A percentile compares a stretch with the other conserved stretches of the same genome.
phyloP scores from a whole-genome alignment of 2,113 vertebrate genomes.

The Pyrgilauda ruficollis region DNA sequence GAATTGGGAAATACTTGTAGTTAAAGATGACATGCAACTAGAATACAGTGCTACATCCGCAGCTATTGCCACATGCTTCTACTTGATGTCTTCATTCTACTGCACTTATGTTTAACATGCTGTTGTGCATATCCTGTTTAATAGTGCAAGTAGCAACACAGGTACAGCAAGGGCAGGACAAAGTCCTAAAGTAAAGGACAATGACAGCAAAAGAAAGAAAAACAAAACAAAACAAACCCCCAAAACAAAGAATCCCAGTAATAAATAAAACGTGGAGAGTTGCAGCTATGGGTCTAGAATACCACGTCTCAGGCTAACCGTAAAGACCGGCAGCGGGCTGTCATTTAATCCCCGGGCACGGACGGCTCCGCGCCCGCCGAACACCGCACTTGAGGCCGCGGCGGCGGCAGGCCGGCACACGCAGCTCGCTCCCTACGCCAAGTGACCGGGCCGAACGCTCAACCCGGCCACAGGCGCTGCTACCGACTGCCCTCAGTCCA shows the following conservation, averaged over 20 bases:
- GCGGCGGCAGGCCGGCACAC: not conserved
- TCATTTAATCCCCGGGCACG: accelerated
- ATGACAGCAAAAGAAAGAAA: not conserved
- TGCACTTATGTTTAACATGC: not conserved
- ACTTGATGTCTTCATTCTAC: not conserved
- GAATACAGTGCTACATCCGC: not conserved
- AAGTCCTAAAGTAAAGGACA: not conserved
- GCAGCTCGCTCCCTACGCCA: not conserved
- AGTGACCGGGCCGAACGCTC: not conserved
- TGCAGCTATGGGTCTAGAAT: not conserved
- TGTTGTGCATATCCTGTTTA: accelerated
- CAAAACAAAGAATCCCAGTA: not conserved
- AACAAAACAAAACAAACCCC: too few species aligned
- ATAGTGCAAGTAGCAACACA: accelerated
- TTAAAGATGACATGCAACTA: not conserved
- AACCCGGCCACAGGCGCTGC: not conserved
- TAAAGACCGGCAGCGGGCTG: not conserved
- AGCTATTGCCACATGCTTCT: not conserved
- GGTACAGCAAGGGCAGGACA: not conserved
- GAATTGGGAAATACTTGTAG: not conserved
- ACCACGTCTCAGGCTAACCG: accelerated
- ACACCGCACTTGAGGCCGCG: accelerated
- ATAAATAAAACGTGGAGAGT: accelerated
- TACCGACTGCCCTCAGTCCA: not conserved
- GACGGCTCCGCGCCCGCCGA: accelerated